Evolutionary conservation across 2,888 invertebrate species (phyloP).

Genomic region (Lepidochrysops patricia): DNA sequence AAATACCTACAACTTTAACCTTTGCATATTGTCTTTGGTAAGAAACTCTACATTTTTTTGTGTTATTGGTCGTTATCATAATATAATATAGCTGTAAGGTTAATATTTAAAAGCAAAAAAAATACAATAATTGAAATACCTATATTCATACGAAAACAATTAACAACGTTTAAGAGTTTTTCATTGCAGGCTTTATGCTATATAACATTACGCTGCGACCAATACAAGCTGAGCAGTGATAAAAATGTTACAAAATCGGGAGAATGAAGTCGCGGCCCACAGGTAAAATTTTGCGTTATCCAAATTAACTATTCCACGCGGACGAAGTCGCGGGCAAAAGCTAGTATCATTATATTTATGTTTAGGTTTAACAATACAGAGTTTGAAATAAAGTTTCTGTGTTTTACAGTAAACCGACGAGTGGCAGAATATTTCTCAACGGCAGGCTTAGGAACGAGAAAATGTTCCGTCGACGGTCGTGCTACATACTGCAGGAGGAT

Average conservation of each 20-base stretch:
- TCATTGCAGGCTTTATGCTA: too few relatives aligned
- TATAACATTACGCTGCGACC: too few relatives aligned
- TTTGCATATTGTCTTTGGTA: background rate
- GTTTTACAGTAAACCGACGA: slow-evolving; percentile 54
- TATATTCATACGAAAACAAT: background rate
- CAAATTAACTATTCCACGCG: too few relatives aligned
- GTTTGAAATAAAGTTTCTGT: background rate
- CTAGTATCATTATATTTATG: too few relatives aligned
- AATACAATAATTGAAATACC: background rate
- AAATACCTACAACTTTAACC: background rate
- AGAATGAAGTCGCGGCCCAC: too few relatives aligned
- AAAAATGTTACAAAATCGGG: too few relatives aligned
- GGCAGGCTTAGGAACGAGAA: slow-evolving; percentile 78
- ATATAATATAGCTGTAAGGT: background rate
- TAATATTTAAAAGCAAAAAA: background rate
- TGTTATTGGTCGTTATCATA: background rate
- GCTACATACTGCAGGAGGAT: slow-evolving; percentile 94
- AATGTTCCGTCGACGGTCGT: slow-evolving; percentile 82
- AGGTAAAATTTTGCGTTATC: too few relatives aligned
- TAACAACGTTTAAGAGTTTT: too few relatives aligned
- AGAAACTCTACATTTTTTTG: background rate
- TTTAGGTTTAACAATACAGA: too few relatives aligned
- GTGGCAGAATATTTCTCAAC: slow-evolving; percentile 83
- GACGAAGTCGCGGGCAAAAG: too few relatives aligned
- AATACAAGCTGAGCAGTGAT: too few relatives aligned